Evolutionary conservation across 1,140 invertebrate species (phyloP).

Genomic region (Euura lappo): DNA sequence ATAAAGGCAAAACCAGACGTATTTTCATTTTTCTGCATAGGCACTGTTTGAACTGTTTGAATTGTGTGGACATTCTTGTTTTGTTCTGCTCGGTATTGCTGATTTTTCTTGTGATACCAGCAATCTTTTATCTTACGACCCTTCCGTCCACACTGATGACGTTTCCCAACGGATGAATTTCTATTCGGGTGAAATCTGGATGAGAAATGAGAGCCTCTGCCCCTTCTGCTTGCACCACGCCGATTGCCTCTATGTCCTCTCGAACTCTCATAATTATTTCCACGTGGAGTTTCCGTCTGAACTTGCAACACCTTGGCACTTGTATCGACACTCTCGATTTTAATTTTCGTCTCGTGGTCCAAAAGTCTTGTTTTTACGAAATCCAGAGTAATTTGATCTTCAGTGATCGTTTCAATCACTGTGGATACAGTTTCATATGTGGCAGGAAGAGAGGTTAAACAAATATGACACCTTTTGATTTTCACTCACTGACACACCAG

Average conservation of each 20-base stretch:
- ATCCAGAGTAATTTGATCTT: slow-evolving; percentile 45
- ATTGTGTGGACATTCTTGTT: slow-evolving; percentile 1
- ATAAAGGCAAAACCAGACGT: slow-evolving; percentile 28
- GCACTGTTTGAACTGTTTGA: slow-evolving; percentile 13
- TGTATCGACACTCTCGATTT: slow-evolving; percentile 33
- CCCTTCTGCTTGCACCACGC: background rate
- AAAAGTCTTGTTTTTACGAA: slow-evolving; percentile 29
- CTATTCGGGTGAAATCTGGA: slow-evolving; percentile 22
- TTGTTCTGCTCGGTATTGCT: background rate
- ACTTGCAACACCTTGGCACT: slow-evolving; percentile 36
- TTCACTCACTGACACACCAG: slow-evolving; percentile 50
- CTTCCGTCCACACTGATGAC: background rate
- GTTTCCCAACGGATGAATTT: background rate
- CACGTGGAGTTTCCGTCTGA: background rate
- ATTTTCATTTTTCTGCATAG: slow-evolving; percentile 6
- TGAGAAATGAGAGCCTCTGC: background rate
- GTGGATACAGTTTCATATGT: slow-evolving; percentile 39
- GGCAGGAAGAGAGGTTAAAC: slow-evolving; percentile 47
- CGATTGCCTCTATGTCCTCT: background rate
- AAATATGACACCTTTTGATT: slow-evolving; percentile 47
- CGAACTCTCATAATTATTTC: background rate
- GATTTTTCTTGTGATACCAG: slow-evolving; percentile 8
- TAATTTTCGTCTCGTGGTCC: slow-evolving; percentile 51
- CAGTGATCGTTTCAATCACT: slow-evolving; percentile 26
- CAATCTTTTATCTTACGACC: background rate